A percentile compares a stretch with the other conserved stretches of the same genome.
phyloP scores from a whole-genome alignment of 2,113 vertebrate genomes.

The Psophia crepitans region DNA sequence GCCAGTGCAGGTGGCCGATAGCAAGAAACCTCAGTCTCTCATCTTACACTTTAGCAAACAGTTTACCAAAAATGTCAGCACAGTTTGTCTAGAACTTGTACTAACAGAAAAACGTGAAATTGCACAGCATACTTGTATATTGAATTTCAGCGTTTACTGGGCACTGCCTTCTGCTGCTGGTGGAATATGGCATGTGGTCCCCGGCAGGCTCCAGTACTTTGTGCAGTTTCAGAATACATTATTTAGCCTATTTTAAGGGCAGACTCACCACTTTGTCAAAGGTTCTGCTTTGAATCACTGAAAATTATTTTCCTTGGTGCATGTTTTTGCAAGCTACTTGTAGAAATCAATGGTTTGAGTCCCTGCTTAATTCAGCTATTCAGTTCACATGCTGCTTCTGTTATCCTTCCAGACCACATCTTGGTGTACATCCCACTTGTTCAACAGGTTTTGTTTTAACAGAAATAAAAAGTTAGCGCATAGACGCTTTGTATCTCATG shows the following conservation, averaged over 20 bases:
- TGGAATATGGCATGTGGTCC: neutral
- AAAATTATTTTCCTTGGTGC: constrained; percentile 29
- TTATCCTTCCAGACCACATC: constrained; percentile 35
- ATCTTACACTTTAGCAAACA: neutral
- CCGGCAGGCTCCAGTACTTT: neutral
- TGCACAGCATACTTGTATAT: neutral
- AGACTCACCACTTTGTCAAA: neutral
- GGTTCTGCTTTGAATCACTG: neutral
- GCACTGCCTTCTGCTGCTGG: neutral
- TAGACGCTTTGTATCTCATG: neutral
- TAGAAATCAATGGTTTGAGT: constrained; percentile 1
- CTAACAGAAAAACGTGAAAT: neutral
- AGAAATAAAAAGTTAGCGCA: neutral
- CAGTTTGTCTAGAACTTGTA: neutral
- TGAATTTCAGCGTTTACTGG: neutral
- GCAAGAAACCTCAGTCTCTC: neutral
- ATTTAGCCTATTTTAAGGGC: neutral
- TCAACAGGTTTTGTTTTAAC: constrained; percentile 51
- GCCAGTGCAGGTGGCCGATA: neutral
- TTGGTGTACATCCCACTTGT: constrained; percentile 12
- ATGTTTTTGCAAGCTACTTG: constrained; percentile 42
- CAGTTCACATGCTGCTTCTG: neutral
- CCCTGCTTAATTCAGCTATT: constrained; percentile 39
- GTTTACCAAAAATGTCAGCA: neutral
- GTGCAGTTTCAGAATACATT: neutral